Base-by-base conservation (phyloP, 2,113 vertebrate genomes). In the Lates calcarifer region DNA sequence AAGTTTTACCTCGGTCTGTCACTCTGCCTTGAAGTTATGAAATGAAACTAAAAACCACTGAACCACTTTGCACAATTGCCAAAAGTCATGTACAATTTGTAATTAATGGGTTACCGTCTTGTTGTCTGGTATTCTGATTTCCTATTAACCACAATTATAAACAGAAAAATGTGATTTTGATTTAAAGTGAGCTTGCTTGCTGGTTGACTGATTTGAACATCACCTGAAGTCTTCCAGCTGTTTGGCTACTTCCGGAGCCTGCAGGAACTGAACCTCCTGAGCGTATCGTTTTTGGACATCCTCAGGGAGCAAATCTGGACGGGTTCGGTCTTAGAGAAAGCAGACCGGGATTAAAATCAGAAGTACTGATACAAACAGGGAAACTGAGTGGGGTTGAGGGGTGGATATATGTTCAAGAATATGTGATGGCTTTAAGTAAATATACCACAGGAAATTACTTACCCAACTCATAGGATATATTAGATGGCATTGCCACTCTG, bases 141-240 rank as follows among this genome's bases (percentile, higher is more conserved):
- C 3, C 5, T 17, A 13, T 20, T 24, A 22, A 56, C 0, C 17
- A 71, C 11, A 57, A 67, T 15, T 47, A 12, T n/a, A 58, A 55
- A 26, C 3, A 45, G 18, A 26, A 33, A 57, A 41, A 11, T 14
- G 18, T n/a, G 26, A 18, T 29, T 71, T 24, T 73, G 24, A 2
- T 22, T 47, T 47, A 60, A 69, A 26, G 5, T 33, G 29, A 37
- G 31, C 18, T 65, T 18, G 9, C 12, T 20, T 43, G 33, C 35
- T 41, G 4, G n/a, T 41, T 43, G 1, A 1, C 18, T 20, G 45
- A 22, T 49, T 8, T 49, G 20, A 49, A 51, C 8, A 24, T 89
- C 47, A 96, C 94, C 95, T 95, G 90, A 97, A 98, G 87, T 97
- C 97, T 0, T 97, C 96, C 49, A 98, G 94, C 93, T 97, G 97